Conservation (phyloP, 37 sponge, comb jelly and placozoan genomes). For the Oopsacas minuta region DNA sequence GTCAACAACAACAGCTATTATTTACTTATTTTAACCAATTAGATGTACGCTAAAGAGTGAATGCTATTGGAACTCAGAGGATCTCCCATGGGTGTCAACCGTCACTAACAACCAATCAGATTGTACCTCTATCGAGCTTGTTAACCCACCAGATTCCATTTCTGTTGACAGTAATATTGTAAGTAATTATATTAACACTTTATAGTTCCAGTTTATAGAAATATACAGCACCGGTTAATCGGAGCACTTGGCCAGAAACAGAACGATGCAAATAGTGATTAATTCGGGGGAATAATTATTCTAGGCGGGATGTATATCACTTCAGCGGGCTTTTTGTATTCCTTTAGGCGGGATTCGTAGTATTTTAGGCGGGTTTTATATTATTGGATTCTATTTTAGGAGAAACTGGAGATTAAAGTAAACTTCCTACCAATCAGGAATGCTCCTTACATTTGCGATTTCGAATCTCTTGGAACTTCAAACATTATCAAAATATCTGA, state of each 20-base stretch:
- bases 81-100: not conserved
- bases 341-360: no score
- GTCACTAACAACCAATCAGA: not conserved
- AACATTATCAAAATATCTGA: not conserved
- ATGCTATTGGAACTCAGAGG: not conserved
- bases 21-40: not conserved
- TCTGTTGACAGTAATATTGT: not conserved
- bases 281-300: no score
- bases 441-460: not conserved
- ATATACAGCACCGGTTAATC: no score
- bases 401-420: not conserved
- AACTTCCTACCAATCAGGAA: not conserved
- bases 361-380: no score
- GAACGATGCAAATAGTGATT: no score
- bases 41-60: not conserved
- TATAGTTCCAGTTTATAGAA: no score
- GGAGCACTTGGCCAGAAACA: no score
- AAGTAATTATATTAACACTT: not conserved
- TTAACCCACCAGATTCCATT: not conserved
- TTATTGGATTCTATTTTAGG: not conserved
- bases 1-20: not conserved
- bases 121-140: not conserved
- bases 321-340: no score
- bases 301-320: no score
- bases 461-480: not conserved